These are phyloP conservation scores for Mechanitis messenoides DNA, from an alignment of 2,888 invertebrate species.

Conservation along the genomic window DNA sequence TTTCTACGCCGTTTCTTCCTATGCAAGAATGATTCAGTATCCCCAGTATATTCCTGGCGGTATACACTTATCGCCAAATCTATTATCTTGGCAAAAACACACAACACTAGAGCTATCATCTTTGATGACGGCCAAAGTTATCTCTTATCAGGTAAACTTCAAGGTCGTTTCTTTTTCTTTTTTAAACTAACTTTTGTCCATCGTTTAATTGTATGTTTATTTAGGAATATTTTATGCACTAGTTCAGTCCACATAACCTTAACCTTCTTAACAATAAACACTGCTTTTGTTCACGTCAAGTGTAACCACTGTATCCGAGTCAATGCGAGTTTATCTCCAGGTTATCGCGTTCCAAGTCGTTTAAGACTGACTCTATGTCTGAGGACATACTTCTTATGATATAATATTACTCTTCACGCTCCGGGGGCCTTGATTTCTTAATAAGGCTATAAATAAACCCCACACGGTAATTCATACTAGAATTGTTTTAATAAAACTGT, in stretches of 20 bases:
- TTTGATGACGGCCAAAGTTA: constrained; percentile 29
- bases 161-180: constrained; percentile 45
- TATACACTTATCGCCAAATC: constrained; percentile 43
- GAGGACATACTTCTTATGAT: constrained; percentile 37
- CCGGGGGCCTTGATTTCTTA: constrained; percentile 51
- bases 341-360: constrained; percentile 46
- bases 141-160: constrained; percentile 24
- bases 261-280: constrained; percentile 23
- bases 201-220: constrained; percentile 19
- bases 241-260: constrained; percentile 24
- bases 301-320: constrained; percentile 20
- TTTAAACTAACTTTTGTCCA: constrained; percentile 38
- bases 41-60: constrained; percentile 22
- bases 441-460: constrained; percentile 41
- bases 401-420: constrained; percentile 32
- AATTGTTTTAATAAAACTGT: background rate
- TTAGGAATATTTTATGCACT: constrained; percentile 20
- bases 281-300: constrained; percentile 23
- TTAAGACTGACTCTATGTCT: constrained; percentile 40
- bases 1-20: constrained; percentile 37
- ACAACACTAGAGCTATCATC: constrained; percentile 63
- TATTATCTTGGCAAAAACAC: constrained; percentile 52
- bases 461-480: constrained; percentile 42
- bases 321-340: constrained; percentile 45
- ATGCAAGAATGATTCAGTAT: constrained; percentile 18